phyloP scores from a whole-genome alignment of 2,113 vertebrate genomes.

The Mirza zaza region DNA sequence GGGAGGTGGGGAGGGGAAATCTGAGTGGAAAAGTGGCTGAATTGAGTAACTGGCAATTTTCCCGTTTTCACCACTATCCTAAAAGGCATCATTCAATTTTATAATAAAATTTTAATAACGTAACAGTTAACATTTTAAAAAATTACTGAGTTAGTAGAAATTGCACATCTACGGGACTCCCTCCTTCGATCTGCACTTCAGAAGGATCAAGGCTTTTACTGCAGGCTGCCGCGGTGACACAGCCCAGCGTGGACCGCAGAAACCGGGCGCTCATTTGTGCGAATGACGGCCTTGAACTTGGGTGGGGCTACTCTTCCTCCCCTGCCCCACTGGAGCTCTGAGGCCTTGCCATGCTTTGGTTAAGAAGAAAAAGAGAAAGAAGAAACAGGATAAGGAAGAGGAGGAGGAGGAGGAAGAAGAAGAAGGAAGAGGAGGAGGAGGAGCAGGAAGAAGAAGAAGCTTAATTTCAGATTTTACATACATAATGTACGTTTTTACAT shows the following conservation, averaged over 20 bases:
- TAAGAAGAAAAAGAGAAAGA: not conserved
- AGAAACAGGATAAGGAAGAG: not conserved
- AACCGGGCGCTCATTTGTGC: not conserved
- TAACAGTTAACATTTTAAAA: not conserved
- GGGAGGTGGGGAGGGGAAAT: not conserved
- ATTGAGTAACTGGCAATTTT: not conserved
- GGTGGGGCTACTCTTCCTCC: not conserved
- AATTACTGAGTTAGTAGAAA: not conserved
- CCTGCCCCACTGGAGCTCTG: not conserved
- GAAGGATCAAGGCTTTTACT: not conserved
- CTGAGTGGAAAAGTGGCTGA: not conserved
- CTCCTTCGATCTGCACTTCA: not conserved
- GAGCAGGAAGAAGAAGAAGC: not conserved
- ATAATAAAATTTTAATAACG: not conserved
- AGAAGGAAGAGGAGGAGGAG: not conserved
- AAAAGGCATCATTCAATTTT: not conserved
- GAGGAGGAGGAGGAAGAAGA: not conserved
- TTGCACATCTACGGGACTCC: not conserved
- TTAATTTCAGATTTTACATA: not conserved
- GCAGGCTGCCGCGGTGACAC: not conserved
- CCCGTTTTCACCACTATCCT: not conserved
- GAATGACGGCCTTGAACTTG: not conserved
- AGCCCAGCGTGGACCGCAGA: fast-evolving
- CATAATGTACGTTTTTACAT: no score
- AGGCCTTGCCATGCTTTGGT: not conserved